phyloP scores from a whole-genome alignment of 2,797 vertebrate species.

The Threskiornis aethiopicus region DNA sequence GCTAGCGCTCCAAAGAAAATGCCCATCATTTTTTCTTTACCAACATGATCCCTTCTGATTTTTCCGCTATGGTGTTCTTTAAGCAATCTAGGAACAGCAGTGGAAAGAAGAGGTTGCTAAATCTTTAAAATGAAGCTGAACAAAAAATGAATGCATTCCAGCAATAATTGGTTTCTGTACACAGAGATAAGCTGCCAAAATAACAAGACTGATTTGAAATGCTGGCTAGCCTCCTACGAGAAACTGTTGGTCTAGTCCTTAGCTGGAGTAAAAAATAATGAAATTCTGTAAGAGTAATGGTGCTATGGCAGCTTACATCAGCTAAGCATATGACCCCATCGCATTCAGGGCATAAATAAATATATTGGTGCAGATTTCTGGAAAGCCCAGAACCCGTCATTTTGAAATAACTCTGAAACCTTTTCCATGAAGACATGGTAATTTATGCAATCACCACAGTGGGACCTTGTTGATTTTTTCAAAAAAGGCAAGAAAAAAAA shows the following conservation, averaged over 20 bases:
- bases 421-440: not conserved
- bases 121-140: constrained; percentile 9
- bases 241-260: not conserved
- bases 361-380: not conserved
- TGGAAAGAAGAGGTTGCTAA: not conserved
- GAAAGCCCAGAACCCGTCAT: not conserved
- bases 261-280: not conserved
- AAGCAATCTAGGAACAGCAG: not conserved
- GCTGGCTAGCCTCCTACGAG: not conserved
- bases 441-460: not conserved
- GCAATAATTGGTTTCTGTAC: constrained; percentile 61
- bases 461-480: not conserved
- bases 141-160: not conserved
- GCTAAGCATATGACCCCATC: not conserved
- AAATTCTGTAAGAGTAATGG: not conserved
- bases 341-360: not conserved
- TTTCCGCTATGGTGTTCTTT: not conserved
- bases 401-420: not conserved
- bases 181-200: constrained; percentile 56
- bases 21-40: not conserved
- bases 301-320: not conserved
- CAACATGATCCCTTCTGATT: not conserved
- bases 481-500: not conserved
- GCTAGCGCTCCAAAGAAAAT: not conserved
- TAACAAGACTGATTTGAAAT: constrained; percentile 35